phyloP scores from a whole-genome alignment of 23 tunicate genomes.

The Styela plicata region DNA sequence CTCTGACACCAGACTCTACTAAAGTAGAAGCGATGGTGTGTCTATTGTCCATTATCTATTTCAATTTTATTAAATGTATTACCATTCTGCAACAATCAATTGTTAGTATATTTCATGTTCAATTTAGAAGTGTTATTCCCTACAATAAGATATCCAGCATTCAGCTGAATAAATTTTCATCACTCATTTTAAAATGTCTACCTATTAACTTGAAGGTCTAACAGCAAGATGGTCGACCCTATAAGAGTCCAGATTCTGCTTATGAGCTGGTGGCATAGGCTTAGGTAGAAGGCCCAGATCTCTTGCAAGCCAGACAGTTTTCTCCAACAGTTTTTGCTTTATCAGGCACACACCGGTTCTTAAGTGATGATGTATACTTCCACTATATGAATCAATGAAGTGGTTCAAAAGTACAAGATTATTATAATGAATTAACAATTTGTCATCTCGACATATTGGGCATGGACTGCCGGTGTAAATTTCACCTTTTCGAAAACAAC shows the following conservation, averaged over 20 bases:
- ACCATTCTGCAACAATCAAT: too few species aligned
- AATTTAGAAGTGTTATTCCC: too few species aligned
- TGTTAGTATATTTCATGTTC: too few species aligned
- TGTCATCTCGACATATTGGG: slow-evolving; percentile 35
- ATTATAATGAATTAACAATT: background rate
- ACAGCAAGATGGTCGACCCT: slow-evolving; percentile 15
- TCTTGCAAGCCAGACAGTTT: slow-evolving; percentile 13
- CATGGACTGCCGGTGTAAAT: slow-evolving; percentile 17
- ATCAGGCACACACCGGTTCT: slow-evolving; percentile 26
- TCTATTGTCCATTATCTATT: too few species aligned
- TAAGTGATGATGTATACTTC: background rate
- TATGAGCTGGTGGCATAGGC: background rate
- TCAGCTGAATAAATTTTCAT: too few species aligned
- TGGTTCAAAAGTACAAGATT: slow-evolving; percentile 16
- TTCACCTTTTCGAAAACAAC: background rate
- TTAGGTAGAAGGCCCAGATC: slow-evolving; percentile 20
- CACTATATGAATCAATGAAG: slow-evolving; percentile 21
- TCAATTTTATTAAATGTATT: too few species aligned
- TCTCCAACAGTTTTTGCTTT: slow-evolving; percentile 11
- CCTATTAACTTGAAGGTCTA: background rate
- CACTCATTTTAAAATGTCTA: too few species aligned
- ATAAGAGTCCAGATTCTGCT: background rate
- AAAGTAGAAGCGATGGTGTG: too few species aligned
- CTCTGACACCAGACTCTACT: too few species aligned
- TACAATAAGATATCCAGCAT: too few species aligned